A percentile compares a stretch with the other conserved stretches of the same genome.
These are phyloP conservation scores for Malacoctenus gilli DNA, from an alignment of 2,797 vertebrate genomes.

Conservation along the genomic window DNA sequence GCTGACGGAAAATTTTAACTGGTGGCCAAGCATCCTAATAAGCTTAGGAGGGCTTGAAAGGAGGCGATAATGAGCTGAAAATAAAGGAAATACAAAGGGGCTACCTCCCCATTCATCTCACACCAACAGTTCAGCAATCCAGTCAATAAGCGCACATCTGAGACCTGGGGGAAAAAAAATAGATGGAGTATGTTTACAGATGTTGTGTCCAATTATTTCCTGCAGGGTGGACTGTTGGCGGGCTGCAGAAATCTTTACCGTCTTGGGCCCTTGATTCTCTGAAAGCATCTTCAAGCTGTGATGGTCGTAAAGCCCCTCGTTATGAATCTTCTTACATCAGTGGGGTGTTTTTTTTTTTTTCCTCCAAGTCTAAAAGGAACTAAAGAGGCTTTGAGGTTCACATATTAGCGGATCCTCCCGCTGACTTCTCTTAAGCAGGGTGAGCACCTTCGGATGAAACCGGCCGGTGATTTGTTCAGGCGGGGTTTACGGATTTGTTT, in stretches of 20 bases:
- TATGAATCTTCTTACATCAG: constrained; percentile 4
- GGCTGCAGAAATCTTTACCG: constrained; percentile 20
- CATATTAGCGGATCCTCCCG: constrained; percentile 1
- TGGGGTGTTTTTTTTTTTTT: constrained; percentile 6
- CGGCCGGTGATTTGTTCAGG: not conserved
- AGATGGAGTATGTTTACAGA: constrained; percentile 37
- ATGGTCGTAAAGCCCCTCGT: constrained; percentile 17
- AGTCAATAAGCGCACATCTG: constrained; percentile 51
- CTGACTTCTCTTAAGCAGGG: constrained; percentile 10
- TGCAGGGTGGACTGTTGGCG: not conserved
- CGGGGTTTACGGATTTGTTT: not conserved
- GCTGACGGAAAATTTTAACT: constrained; percentile 54
- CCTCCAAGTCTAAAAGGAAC: not conserved
- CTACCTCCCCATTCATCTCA: constrained; percentile 49
- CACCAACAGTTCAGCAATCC: constrained; percentile 36
- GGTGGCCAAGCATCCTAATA: constrained; percentile 55
- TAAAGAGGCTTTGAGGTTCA: constrained; percentile 3
- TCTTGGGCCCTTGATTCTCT: constrained; percentile 5
- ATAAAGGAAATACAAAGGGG: constrained; percentile 50
- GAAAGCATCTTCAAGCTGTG: constrained; percentile 23
- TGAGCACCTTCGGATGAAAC: not conserved
- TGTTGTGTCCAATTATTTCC: constrained; percentile 56
- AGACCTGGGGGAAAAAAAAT: constrained; percentile 42
- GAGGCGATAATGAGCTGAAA: constrained; percentile 69
- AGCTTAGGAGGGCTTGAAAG: constrained; percentile 53